Evolutionary conservation across 2,113 vertebrate genomes (phyloP), one percentile per base, ranked within the genome.

Genomic region (Pipra filicauda): DNA sequence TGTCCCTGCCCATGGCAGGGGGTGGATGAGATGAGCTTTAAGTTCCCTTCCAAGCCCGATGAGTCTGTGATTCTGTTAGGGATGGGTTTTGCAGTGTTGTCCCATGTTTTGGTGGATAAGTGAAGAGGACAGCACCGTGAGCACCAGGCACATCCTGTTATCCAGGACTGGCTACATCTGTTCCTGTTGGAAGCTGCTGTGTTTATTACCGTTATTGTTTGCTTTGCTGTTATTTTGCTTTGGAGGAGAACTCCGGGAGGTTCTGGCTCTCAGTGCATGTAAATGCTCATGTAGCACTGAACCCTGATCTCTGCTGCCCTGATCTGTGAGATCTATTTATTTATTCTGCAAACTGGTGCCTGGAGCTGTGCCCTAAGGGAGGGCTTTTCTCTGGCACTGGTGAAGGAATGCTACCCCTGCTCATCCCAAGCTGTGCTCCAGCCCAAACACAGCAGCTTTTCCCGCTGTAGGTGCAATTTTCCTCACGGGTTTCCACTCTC

Each of bases 401-500:
- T 0, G 11, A 20, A 26, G 41, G 46, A 46, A 19, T 0, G 0
- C 35, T 66, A 2, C 17, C 54, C 1, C 27, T 35, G 75, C 35
- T 33, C 76, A 57, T 30, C 31, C 35, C 55, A 6, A 59, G 58
- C 62, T 46, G 18, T 2, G 6, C 31, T 18, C 5, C 37, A 51
- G 7, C 67, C 55, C 21, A 1, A 21, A 4, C 3, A 1, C 4
- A 4, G 52, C 35, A 18, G 4, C 10, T 66, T 24, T 44, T 24
- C 59, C 65, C 17, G 0, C 1, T 1, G 1, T 3, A 3, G 51
- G 20, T 17, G 20, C 6, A 3, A 0, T 37, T 76, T 55, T 41
- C 3, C 48, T n/a, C 3, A 0, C 26, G 80, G 82, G 39, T 88
- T 95, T 80, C 12, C 4, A 2, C 12, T 4, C 55, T 31, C 46